phyloP scores from a whole-genome alignment of 2,113 vertebrate genomes.

The Todiramphus chloris region DNA sequence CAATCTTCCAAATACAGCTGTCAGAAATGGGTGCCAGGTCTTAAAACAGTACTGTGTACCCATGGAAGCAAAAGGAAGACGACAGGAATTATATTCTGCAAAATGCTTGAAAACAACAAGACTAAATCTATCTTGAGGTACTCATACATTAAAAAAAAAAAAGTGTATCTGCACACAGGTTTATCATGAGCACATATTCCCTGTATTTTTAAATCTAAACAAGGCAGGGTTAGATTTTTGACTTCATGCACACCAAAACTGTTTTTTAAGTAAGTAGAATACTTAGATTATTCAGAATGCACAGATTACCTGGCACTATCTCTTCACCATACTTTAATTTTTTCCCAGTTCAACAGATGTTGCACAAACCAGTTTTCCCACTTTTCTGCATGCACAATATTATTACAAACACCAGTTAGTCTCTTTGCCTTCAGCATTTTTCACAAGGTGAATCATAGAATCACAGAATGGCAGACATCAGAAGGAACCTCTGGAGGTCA shows the following conservation, averaged over 20 bases:
- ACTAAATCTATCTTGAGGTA: not conserved
- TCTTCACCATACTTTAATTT: not conserved
- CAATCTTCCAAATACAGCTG: slow-evolving; percentile 58
- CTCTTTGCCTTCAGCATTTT: not conserved
- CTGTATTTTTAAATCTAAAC: not conserved
- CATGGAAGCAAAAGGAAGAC: slow-evolving; percentile 21
- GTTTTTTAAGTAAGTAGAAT: not conserved
- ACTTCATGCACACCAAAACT: not conserved
- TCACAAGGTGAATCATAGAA: not conserved
- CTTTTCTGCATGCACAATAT: not conserved
- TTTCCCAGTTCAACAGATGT: not conserved
- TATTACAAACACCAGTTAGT: not conserved
- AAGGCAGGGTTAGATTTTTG: not conserved
- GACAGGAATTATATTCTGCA: not conserved
- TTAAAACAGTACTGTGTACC: not conserved
- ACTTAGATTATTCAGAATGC: not conserved
- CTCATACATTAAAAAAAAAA: not conserved
- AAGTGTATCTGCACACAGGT: not conserved
- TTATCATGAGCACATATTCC: not conserved
- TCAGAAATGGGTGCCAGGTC: slow-evolving; percentile 37
- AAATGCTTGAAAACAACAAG: slow-evolving; percentile 13
- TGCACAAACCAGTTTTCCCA: not conserved
- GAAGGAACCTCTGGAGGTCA: too few relatives aligned
- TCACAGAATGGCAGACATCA: too few relatives aligned
- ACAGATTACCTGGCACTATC: not conserved